Percentiles rank a stretch among this genome's conserved stretches.
Conservation (phyloP, 2,888 invertebrate genomes). For the Acanthosepion pharaonis region DNA sequence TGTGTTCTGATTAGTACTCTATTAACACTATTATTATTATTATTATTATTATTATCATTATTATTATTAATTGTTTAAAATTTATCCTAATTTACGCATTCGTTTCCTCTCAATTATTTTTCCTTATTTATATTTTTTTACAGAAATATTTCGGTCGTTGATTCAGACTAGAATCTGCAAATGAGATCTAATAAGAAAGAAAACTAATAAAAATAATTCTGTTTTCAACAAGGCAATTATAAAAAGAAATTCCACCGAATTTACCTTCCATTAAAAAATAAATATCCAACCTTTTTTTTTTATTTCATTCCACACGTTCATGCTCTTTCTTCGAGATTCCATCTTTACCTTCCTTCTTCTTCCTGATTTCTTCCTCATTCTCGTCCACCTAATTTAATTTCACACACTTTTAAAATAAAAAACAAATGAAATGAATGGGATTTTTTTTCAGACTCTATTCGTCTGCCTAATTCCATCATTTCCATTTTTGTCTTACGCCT, state of each 20-base stretch:
- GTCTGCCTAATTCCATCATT: too few species aligned
- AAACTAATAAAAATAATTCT: neutral
- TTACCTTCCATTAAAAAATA: neutral
- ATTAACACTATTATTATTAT: neutral
- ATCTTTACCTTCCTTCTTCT: neutral
- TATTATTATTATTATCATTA: neutral
- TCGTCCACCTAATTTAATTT: too few species aligned
- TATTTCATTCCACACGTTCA: neutral
- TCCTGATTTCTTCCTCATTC: neutral
- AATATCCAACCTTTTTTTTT: neutral
- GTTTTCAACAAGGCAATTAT: conserved; percentile 8
- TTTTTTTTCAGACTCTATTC: too few species aligned
- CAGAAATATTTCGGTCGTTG: neutral
- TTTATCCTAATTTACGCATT: neutral
- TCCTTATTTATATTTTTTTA: neutral
- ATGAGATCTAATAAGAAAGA: neutral
- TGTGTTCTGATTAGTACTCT: neutral
- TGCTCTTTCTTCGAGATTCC: neutral
- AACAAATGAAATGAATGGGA: too few species aligned
- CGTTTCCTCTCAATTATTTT: neutral
- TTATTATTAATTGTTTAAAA: neutral
- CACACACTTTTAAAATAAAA: too few species aligned
- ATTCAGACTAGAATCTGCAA: neutral
- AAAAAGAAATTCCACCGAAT: neutral
- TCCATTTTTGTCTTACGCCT: too few species aligned